Conservation (phyloP, 1,140 invertebrate species). For the Drosophila sucinea region DNA sequence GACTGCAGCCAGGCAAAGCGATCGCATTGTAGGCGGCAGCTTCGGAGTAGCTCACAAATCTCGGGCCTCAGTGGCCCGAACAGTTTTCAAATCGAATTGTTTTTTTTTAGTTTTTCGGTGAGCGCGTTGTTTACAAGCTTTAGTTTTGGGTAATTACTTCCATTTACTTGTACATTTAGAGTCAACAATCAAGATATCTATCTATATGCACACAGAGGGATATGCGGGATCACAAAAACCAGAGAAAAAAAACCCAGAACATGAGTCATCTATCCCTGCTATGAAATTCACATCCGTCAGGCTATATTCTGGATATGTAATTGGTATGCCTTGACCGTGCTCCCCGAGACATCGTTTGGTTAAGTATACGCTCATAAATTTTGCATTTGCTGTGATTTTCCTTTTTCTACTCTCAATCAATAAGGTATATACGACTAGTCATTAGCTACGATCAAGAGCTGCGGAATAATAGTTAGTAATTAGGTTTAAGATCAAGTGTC, state of each 20-base stretch:
- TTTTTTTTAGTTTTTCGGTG: too few relatives aligned
- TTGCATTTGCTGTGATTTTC: conserved; percentile 69
- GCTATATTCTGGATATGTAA: conserved; percentile 39
- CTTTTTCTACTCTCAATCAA: conserved; percentile 35
- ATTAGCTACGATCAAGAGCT: neutral
- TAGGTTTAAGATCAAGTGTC: too few relatives aligned
- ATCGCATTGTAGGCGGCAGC: conserved; percentile 13
- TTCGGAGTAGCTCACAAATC: conserved; percentile 28
- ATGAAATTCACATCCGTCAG: conserved; percentile 55
- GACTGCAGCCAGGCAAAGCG: conserved; percentile 2
- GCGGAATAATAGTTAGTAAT: too few relatives aligned
- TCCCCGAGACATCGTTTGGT: conserved; percentile 66
- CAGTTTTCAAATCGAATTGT: too few relatives aligned
- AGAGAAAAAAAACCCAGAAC: neutral
- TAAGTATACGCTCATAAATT: conserved; percentile 76
- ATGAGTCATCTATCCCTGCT: conserved; percentile 30
- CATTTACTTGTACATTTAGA: conserved; percentile 10
- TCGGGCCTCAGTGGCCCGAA: too few relatives aligned
- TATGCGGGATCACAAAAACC: neutral
- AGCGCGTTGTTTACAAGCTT: conserved; percentile 32
- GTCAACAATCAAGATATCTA: too few relatives aligned
- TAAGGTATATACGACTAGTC: neutral
- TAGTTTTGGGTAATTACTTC: conserved; percentile 11
- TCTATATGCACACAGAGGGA: neutral
- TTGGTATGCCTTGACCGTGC: conserved; percentile 69